Base-by-base conservation (phyloP, 2,797 vertebrate genomes). In the Discoglossus pictus region DNA sequence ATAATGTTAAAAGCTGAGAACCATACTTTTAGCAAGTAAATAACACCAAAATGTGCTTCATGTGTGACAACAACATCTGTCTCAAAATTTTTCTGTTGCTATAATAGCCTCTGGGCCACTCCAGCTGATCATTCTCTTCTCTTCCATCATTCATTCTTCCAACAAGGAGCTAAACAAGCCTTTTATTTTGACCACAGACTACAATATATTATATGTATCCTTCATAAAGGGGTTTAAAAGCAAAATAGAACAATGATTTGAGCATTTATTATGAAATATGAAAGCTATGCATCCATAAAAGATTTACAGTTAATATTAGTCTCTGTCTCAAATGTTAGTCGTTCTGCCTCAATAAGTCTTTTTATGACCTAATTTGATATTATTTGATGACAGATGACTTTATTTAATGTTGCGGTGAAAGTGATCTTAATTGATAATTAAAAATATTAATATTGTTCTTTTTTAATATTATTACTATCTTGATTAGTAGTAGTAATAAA, bases 41-140 rank as follows among this genome's bases (percentile, higher is more conserved):
- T 60, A 60, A 60, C 40, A 60, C 25, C 56, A 60, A 60, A 60
- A 43, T 60, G 56, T 60, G 56, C 56, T 60, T 60, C 25, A 60
- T 60, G 56, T 60, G 23, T 60, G 56, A 60, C 56, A 60, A 44
- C 16, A 60, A 44, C 56, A 60, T 60, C 56, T 60, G 56, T 60
- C 56, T 60, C 40, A n/a, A 40, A 17, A 1, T 59, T 60, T 55
- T 56, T 46, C 44, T 60, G 35, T 44, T 27, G 40, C 43, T 43
- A 60, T 60, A 60, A 60, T 18, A 60, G 56, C 56, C 38, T 60
- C 40, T 60, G 56, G 56, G 56, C 56, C 56, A 44, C 56, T 60
- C 24, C 56, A 60, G 39, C 23, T 60, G 56, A 60, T 60, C 56
- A 60, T 34, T 34, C 40, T 44, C 16, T 46, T 43, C 56, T 44